phyloP scores from a whole-genome alignment of 2,113 vertebrate species.

The Epinephelus lanceolatus region DNA sequence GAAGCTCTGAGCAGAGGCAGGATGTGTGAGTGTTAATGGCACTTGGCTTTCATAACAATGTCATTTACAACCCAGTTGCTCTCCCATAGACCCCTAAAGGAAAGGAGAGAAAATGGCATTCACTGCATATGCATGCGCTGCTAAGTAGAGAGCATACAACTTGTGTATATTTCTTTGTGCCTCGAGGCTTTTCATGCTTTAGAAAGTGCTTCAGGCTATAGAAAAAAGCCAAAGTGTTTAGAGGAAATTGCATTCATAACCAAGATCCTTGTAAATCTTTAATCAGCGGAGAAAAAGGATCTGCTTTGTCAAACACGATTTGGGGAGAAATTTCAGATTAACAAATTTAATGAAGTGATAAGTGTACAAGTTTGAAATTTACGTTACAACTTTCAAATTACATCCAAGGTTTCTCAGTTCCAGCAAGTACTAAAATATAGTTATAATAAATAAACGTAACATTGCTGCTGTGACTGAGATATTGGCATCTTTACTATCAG shows the following conservation, averaged over 20 bases:
- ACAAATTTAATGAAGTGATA: conserved; percentile 40
- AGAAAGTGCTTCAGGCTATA: conserved; percentile 68
- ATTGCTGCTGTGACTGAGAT: not conserved
- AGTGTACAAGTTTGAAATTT: not conserved
- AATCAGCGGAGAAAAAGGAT: conserved; percentile 51
- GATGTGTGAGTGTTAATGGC: conserved; percentile 81
- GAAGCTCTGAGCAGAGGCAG: conserved; percentile 76
- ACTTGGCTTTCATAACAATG: conserved; percentile 81
- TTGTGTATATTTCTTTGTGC: conserved; percentile 78
- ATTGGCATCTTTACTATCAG: not conserved
- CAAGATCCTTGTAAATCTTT: conserved; percentile 73
- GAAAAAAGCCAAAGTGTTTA: conserved; percentile 71
- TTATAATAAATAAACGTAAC: not conserved
- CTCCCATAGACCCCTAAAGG: conserved; percentile 76
- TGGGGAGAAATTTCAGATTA: conserved; percentile 38
- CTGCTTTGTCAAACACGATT: conserved; percentile 65
- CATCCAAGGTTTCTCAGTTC: not conserved
- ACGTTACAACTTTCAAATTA: not conserved
- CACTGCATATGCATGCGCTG: conserved; percentile 68
- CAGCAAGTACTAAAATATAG: not conserved
- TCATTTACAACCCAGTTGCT: conserved; percentile 82
- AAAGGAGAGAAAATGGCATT: conserved; percentile 70
- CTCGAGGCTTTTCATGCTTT: conserved; percentile 75
- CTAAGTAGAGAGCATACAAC: conserved; percentile 62
- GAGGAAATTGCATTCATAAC: conserved; percentile 78